Base-by-base conservation (phyloP, 2,888 invertebrate species). In the Drosophila borealis region DNA sequence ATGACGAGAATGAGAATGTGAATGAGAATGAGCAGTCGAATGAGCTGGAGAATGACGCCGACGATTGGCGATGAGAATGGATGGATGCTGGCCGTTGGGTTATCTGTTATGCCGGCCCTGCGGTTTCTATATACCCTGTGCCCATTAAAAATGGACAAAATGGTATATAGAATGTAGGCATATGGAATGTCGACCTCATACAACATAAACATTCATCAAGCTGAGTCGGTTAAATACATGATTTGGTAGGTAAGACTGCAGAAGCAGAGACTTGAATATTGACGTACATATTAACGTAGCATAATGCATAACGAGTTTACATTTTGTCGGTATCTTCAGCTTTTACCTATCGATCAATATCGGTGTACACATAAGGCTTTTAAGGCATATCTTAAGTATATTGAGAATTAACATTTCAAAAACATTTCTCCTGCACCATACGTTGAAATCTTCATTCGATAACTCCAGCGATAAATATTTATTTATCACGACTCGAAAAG, bases 61-160 rank as follows among this genome's bases (percentile, higher is more conserved):
- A 45, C 45, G 44, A 55, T 21, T 8, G 19, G 2, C 21, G 21
- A 21, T 21, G 44, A 13, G 29, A 14, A 25, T 21, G 41, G 9
- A 36, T 33, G 61, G 70, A 61, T 59, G 65, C 59, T 45, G 48
- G 1, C 48, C 41, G 49, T 44, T 59, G 50, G 54, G 50, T 56
- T 64, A 64, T 62, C 65, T 74, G 60, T 57, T 67, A 45, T 60
- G 70, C 57, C 67, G 50, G 56, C 25, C 41, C 60, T 65, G 70
- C 39, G 69, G 70, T 39, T 53, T 50, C 3, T 5, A 13, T 17
- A 1, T 37, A 29, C 29, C 29, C 29, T 29, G 29, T 53, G 29
- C 53, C 41, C 53, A 33, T 25, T 41, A 13, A 21, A 53, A 41
- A 41, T 29, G 17, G 14, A 1, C 3, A 39, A 17, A n/a, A n/a